Evolutionary conservation across 2,797 vertebrate species (phyloP), one percentile per base, ranked within the genome.

Genomic region (Phaenicophaeus curvirostris): DNA sequence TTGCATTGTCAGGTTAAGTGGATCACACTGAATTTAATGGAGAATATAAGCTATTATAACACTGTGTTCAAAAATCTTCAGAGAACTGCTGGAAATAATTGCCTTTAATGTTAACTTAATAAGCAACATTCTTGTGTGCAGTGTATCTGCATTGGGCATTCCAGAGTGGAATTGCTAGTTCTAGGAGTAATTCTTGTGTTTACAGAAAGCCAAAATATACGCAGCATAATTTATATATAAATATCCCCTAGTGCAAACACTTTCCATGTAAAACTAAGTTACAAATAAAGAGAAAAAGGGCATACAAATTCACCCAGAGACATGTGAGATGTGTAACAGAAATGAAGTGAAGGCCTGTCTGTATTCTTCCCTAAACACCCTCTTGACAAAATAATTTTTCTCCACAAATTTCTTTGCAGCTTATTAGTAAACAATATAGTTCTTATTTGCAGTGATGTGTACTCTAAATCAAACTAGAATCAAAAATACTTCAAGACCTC

Each of bases 51-150:
- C 9, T 75, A 63, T 88, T 94, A 79, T 35, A 87, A 65, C n/a
- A 53, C 15, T 71, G 50, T 77, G 37, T 67, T 93, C 63, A 44
- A 96, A 93, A 94, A 92, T 87, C 86, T 96, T 95, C 68, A 89
- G 92, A 96, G 77, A 77, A 94, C 92, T 93, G 74, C 48, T 27
- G 82, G 48, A 85, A 31, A 88, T 85, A 93, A 96, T 83, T 95
- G 78, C 35, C 66, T 90, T 92, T 91, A 91, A 87, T 83, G 48
- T 69, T 75, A 96, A 83, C 92, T 92, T 95, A 92, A 83, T 83
- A 89, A 85, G 68, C 54, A 85, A 68, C 25, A 51, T 85, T 77
- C 41, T 85, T 94, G 44, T 8, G 1, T 76, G 74, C 58, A 71
- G 20, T 33, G 19, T n/a, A 90, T 94, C 50, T 89, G 23, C 46